Conservation (phyloP, 2,113 vertebrate genomes). For the Pachypanchax playfairii region DNA sequence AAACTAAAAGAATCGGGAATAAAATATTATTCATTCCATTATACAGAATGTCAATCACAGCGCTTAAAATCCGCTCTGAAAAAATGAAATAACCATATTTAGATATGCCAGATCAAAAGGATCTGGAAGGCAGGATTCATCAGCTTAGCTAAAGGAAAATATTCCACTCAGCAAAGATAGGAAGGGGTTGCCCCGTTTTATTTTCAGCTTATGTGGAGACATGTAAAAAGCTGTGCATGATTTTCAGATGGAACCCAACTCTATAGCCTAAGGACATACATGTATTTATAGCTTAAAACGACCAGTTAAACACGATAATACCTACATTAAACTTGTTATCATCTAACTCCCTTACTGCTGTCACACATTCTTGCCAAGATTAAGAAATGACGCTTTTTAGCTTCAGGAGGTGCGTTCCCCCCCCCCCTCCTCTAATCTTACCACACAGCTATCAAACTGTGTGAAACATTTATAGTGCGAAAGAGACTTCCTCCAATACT, state of each 20-base stretch:
- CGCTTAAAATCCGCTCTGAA: conserved; percentile 50
- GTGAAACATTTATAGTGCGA: too few relatives aligned
- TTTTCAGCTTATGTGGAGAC: conserved; percentile 38
- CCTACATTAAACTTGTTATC: conserved; percentile 3
- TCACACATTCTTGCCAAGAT: background rate
- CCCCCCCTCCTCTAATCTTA: too few relatives aligned
- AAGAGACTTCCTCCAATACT: too few relatives aligned
- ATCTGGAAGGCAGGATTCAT: conserved; percentile 64
- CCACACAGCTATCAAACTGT: background rate
- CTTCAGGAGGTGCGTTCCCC: background rate
- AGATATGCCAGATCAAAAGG: conserved; percentile 56
- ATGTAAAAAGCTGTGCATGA: conserved; percentile 22
- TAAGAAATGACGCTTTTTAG: background rate
- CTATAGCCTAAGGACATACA: conserved; percentile 14
- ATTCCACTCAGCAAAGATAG: conserved; percentile 53
- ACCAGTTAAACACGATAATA: conserved; percentile 14
- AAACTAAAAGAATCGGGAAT: conserved; percentile 3
- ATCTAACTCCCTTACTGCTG: background rate
- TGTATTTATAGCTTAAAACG: conserved; percentile 18
- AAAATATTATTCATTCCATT: conserved; percentile 25
- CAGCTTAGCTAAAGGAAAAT: conserved; percentile 57
- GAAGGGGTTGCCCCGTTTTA: conserved; percentile 41
- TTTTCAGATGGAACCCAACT: conserved; percentile 41
- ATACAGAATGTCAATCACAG: conserved; percentile 43
- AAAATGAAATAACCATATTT: conserved; percentile 36